Evolutionary conservation across 2,797 vertebrate species (phyloP).

Genomic region (Acipenser ruthenus): DNA sequence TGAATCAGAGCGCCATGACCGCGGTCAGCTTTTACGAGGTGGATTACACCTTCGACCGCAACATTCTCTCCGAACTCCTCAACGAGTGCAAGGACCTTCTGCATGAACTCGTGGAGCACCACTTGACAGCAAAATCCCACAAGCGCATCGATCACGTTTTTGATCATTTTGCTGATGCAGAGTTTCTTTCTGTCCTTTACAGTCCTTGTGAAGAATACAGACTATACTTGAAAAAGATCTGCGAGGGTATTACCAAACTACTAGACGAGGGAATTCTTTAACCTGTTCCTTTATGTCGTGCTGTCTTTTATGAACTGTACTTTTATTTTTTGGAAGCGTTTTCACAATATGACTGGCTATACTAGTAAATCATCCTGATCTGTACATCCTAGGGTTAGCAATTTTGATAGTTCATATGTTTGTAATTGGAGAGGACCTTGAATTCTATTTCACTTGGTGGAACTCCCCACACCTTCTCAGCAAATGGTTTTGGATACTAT

Average conservation of each 20-base stretch:
- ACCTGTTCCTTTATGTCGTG: constrained; percentile 23
- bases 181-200: constrained; percentile 85
- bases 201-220: constrained; percentile 80
- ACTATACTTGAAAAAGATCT: constrained; percentile 89
- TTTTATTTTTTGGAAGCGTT: constrained; percentile 15
- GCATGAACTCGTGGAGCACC: constrained; percentile 84
- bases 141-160: constrained; percentile 91
- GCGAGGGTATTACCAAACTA: constrained; percentile 92
- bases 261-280: constrained; percentile 91
- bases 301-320: constrained; percentile 14
- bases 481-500: too few relatives aligned
- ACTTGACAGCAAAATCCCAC: constrained; percentile 85
- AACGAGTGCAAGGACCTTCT: constrained; percentile 89
- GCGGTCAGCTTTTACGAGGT: constrained; percentile 95
- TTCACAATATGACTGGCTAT: constrained; percentile 12
- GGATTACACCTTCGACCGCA: constrained; percentile 90
- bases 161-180: constrained; percentile 81
- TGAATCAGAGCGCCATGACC: constrained; percentile 97
- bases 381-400: too few relatives aligned
- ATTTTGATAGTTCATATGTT: too few relatives aligned
- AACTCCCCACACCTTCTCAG: too few relatives aligned
- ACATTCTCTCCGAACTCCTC: constrained; percentile 84
- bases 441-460: too few relatives aligned
- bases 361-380: neutral
- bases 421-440: too few relatives aligned